These are phyloP conservation scores for Corythucha ciliata DNA, from an alignment of 2,888 invertebrate species.

Conservation along the genomic window DNA sequence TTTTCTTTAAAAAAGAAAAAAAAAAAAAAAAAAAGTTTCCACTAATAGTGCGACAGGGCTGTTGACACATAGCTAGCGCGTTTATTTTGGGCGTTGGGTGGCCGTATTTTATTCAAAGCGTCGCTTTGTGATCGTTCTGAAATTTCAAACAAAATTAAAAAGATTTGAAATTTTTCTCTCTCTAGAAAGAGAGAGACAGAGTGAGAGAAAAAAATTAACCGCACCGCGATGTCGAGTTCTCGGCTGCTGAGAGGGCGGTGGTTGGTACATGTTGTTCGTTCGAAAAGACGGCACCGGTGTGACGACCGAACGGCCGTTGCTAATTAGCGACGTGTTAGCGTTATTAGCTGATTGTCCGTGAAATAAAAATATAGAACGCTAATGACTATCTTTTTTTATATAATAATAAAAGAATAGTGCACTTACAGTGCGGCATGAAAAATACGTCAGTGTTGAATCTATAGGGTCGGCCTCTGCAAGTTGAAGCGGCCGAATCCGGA, in stretches of 20 bases:
- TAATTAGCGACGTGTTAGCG: neutral
- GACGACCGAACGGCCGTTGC: neutral
- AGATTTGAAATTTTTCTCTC: no score
- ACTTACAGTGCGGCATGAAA: slow-evolving; percentile 37
- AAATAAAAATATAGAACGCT: neutral
- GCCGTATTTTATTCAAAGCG: slow-evolving; percentile 40
- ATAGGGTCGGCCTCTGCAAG: slow-evolving; percentile 37
- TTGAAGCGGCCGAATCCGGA: slow-evolving; percentile 41
- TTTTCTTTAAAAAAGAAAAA: no score
- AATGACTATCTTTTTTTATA: neutral
- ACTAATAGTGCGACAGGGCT: slow-evolving; percentile 23
- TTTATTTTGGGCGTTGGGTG: slow-evolving; percentile 32
- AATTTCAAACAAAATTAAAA: slow-evolving; percentile 32
- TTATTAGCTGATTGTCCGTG: neutral
- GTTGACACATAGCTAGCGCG: slow-evolving; percentile 31
- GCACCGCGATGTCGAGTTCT: neutral
- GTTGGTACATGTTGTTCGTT: neutral
- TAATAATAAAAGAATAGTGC: neutral
- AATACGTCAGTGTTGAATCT: slow-evolving; percentile 40
- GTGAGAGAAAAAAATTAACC: no score
- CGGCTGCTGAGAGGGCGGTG: slow-evolving; percentile 3
- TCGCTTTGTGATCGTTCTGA: slow-evolving; percentile 53
- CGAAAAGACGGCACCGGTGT: neutral
- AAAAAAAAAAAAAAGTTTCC: no score
- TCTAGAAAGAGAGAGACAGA: no score